phyloP scores from a whole-genome alignment of 2,888 invertebrate species.

The Orchesellides sinensis region DNA sequence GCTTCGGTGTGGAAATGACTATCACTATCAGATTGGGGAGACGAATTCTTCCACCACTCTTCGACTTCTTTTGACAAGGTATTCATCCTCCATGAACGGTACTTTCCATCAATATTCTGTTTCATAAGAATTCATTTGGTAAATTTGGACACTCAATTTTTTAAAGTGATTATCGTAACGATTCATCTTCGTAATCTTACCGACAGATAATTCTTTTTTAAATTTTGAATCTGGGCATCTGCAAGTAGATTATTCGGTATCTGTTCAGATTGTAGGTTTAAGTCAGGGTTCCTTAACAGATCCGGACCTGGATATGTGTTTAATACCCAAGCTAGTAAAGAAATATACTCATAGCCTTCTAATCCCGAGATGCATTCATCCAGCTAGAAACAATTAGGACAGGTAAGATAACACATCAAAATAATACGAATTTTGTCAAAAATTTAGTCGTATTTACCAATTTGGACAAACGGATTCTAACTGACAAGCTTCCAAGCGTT shows the following conservation, averaged over 20 bases:
- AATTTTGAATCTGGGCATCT: constrained; percentile 84
- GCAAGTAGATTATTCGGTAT: constrained; percentile 86
- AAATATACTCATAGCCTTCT: constrained; percentile 98
- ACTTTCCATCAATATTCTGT: constrained; percentile 91
- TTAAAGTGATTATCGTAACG: background rate
- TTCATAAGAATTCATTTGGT: constrained; percentile 36
- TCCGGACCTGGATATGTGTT: constrained; percentile 94
- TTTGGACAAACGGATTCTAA: constrained; percentile 91
- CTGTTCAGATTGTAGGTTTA: constrained; percentile 84
- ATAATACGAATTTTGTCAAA: background rate
- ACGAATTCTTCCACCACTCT: constrained; percentile 92
- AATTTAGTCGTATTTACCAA: constrained; percentile 80
- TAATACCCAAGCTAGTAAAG: constrained; percentile 93
- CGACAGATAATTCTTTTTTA: constrained; percentile 90
- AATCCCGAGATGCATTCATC: constrained; percentile 93
- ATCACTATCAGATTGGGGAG: constrained; percentile 88
- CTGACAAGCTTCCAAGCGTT: constrained; percentile 93
- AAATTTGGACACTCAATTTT: background rate
- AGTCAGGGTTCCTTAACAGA: constrained; percentile 91
- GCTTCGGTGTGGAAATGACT: constrained; percentile 94
- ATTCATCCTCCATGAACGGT: constrained; percentile 97
- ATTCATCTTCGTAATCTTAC: too few species aligned
- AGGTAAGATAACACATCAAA: background rate
- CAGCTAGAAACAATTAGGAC: constrained; percentile 78
- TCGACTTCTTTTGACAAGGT: constrained; percentile 93